These are phyloP conservation scores for Andrena flavipes DNA, from an alignment of 2,888 invertebrate genomes.

Conservation along the genomic window DNA sequence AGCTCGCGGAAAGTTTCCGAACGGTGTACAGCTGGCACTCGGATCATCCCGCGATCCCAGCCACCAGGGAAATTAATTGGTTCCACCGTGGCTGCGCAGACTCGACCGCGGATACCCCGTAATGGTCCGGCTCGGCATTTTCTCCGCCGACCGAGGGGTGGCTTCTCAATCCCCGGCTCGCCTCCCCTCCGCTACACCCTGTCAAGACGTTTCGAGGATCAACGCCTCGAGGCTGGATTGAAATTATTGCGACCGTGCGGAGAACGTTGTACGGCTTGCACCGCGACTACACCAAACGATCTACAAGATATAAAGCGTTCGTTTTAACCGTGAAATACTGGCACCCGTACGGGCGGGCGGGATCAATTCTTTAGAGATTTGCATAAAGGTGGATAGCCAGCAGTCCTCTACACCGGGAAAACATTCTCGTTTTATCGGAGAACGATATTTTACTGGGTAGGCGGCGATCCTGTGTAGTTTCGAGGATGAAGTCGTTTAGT, in stretches of 20 bases:
- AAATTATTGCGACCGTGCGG: conserved; percentile 15
- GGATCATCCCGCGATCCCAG: conserved; percentile 31
- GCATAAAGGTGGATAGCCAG: conserved; percentile 38
- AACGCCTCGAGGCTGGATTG: not conserved
- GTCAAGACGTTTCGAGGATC: conserved; percentile 29
- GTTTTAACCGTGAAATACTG: conserved; percentile 8
- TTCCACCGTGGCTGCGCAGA: conserved; percentile 28
- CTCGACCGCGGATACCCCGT: conserved; percentile 31
- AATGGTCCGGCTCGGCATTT: not conserved
- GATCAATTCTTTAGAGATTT: conserved; percentile 43
- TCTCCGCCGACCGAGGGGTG: not conserved
- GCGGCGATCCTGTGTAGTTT: conserved; percentile 1
- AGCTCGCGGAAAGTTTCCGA: conserved; percentile 49
- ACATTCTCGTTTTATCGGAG: conserved; percentile 28
- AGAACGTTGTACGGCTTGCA: conserved; percentile 10
- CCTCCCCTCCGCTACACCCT: not conserved
- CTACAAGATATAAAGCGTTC: not conserved
- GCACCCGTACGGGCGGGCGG: not conserved
- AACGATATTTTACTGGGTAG: conserved; percentile 14
- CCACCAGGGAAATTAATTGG: conserved; percentile 57
- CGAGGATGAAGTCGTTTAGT: conserved; percentile 10
- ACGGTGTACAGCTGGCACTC: not conserved
- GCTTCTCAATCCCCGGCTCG: not conserved
- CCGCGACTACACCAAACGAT: not conserved
- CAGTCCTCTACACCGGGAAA: conserved; percentile 1